Evolutionary conservation across 2,797 vertebrate genomes (phyloP), one percentile per base, ranked within the genome.

Genomic region (Aphelocoma californica): DNA sequence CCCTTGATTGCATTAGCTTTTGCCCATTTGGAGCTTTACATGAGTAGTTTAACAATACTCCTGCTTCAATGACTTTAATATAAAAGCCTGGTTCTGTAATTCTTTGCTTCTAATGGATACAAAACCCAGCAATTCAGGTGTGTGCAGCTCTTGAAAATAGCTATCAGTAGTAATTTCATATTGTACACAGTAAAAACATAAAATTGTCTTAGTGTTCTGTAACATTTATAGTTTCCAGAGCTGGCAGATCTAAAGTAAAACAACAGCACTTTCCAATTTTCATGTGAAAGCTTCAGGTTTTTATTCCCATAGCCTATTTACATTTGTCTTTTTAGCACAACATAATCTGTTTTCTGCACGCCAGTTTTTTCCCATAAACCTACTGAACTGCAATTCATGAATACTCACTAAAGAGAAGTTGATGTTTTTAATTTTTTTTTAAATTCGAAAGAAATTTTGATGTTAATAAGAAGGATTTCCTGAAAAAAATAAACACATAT

Each of bases 11-110:
- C 90, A 87, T 91, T 81, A 88, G 40, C 53, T 87, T 34, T 74
- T 92, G 56, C 45, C 38, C 32, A 32, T 94, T 93, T 95, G 50
- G n/a, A 92, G 42, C 21, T 95, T 91, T 92, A 69, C 64, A 93
- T 44, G 81, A 87, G 50, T 61, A 67, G 71, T 92, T 96, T 88
- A 95, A 69, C 88, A 92, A 92, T 83, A 47, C 18, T 94, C 18
- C 53, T 67, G 74, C 78, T 94, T 92, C 92, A 95, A 26, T 78
- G 74, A 85, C 18, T 83, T 77, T 47, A 18, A 54, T 71, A 82
- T 54, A 65, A 87, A 91, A 89, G 18, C 17, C 34, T 57, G 29
- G 32, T 60, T 67, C 60, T 88, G 48, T 77, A 75, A 65, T 88
- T 77, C 71, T 73, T 58, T 71, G 15, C 12, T 72, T 57, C 12